These are phyloP conservation scores for Drosophila truncata DNA, from an alignment of 1,140 invertebrate genomes.

Conservation along the genomic window DNA sequence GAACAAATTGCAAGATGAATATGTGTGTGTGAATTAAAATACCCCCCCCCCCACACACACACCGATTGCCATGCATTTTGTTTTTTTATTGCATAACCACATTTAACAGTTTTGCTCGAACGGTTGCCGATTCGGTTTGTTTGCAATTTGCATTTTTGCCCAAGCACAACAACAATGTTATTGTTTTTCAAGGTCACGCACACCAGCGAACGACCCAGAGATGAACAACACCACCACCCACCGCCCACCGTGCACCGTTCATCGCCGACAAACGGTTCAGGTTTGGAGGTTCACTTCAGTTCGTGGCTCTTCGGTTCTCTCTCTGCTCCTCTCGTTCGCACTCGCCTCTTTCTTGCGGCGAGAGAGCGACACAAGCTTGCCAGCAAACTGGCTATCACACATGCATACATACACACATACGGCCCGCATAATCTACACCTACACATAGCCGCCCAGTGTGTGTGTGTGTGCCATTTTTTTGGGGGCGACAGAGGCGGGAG, in stretches of 20 bases:
- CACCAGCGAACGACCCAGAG: conserved; percentile 41
- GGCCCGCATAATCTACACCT: conserved; percentile 3
- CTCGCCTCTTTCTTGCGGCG: conserved; percentile 6
- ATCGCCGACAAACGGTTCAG: conserved; percentile 4
- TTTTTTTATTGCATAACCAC: conserved; percentile 70
- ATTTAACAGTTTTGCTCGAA: conserved; percentile 73
- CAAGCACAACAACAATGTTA: conserved; percentile 69
- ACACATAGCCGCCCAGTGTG: conserved; percentile 1
- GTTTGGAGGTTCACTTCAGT: conserved; percentile 49
- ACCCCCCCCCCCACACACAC: background rate
- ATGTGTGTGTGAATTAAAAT: background rate
- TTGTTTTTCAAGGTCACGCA: conserved; percentile 78
- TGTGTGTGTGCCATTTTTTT: conserved; percentile 42
- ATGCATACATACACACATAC: conserved; percentile 11
- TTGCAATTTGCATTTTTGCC: conserved; percentile 77
- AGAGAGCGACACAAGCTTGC: conserved; percentile 45
- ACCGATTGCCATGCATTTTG: conserved; percentile 15
- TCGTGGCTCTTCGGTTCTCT: conserved; percentile 25
- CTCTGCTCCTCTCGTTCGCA: conserved; percentile 16
- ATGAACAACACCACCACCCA: conserved; percentile 40
- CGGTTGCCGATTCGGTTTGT: conserved; percentile 62
- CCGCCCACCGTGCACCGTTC: conserved; percentile 24
- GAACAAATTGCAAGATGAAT: conserved; percentile 6
- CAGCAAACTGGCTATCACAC: conserved; percentile 51
- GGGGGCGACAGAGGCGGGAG: conserved; percentile 43